phyloP scores from a whole-genome alignment of 53 echinoderm and acorn worm species.

The Stichopus horrens region DNA sequence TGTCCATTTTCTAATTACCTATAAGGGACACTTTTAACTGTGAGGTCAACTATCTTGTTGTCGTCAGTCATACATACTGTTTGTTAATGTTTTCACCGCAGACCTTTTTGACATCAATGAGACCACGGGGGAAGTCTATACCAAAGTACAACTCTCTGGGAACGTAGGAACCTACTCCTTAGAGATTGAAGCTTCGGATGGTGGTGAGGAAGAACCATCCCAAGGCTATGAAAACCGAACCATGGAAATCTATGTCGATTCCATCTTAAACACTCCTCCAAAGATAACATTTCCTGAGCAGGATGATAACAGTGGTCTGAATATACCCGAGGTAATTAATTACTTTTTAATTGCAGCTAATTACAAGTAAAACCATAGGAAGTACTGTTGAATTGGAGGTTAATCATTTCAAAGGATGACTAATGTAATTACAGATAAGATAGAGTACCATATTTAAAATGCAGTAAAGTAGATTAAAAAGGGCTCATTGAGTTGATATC shows the following conservation, averaged over 20 bases:
- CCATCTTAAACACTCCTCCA: background rate
- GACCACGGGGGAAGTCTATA: background rate
- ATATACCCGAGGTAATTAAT: background rate
- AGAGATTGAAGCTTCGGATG: background rate
- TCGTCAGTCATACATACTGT: background rate
- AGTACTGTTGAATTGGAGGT: background rate
- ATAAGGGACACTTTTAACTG: no score
- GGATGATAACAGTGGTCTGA: background rate
- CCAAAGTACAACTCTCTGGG: background rate
- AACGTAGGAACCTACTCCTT: background rate
- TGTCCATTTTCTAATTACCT: no score
- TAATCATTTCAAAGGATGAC: background rate
- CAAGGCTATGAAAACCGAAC: background rate
- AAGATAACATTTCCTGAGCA: background rate
- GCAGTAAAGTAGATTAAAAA: no score
- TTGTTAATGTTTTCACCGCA: background rate
- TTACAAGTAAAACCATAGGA: background rate
- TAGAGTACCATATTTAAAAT: no score
- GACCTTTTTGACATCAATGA: background rate
- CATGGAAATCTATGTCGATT: background rate
- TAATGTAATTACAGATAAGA: no score
- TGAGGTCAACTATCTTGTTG: no score
- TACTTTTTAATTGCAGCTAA: background rate
- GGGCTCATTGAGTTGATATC: no score
- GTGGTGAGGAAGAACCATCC: background rate